Percentiles rank a stretch among this genome's conserved stretches.
phyloP scores from a whole-genome alignment of 2,888 invertebrate species.

The Brachyptera putata region DNA sequence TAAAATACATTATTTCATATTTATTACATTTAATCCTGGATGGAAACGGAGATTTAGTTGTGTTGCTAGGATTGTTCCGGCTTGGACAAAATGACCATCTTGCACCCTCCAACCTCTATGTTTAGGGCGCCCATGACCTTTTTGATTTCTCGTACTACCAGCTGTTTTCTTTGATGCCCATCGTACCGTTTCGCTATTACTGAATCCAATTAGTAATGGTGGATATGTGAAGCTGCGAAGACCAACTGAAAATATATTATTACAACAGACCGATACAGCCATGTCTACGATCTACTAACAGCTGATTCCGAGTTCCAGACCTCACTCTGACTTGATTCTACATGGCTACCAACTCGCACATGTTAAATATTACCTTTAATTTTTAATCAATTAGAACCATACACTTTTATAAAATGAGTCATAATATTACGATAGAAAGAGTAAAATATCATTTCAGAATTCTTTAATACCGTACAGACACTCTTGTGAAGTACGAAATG shows the following conservation, averaged over 20 bases:
- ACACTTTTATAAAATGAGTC: too few relatives aligned
- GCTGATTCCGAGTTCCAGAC: too few relatives aligned
- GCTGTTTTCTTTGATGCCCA: slow-evolving; percentile 60
- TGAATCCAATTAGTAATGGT: background rate
- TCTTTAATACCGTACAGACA: too few relatives aligned
- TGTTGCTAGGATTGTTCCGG: slow-evolving; percentile 64
- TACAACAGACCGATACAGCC: background rate
- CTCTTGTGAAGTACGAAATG: too few relatives aligned
- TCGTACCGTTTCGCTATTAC: slow-evolving; percentile 9
- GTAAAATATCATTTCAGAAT: too few relatives aligned
- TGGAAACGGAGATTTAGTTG: slow-evolving; percentile 69
- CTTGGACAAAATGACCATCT: slow-evolving; percentile 61
- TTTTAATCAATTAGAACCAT: too few relatives aligned
- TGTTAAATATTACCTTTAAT: too few relatives aligned
- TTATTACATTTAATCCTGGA: slow-evolving; percentile 71
- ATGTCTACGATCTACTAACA: too few relatives aligned
- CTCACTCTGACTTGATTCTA: too few relatives aligned
- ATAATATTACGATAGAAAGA: too few relatives aligned
- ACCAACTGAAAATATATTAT: background rate
- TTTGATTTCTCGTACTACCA: slow-evolving; percentile 65
- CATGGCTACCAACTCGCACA: too few relatives aligned
- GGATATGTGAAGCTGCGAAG: background rate
- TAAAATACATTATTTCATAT: too few relatives aligned
- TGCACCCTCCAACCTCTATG: slow-evolving; percentile 74
- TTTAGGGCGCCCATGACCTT: slow-evolving; percentile 64